phyloP scores from a whole-genome alignment of 2,888 invertebrate species.

The Carcina quercana region DNA sequence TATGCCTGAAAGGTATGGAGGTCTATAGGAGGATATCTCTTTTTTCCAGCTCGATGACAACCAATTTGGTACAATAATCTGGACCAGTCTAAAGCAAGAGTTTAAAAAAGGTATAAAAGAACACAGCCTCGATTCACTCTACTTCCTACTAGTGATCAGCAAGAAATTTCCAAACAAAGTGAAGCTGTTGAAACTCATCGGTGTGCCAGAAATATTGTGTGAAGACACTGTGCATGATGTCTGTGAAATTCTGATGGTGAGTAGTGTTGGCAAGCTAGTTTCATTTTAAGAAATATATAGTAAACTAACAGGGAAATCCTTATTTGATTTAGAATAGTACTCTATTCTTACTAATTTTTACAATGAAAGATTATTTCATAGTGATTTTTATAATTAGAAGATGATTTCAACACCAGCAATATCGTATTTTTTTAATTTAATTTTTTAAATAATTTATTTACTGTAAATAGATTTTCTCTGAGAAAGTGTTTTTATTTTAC shows the following conservation, averaged over 20 bases:
- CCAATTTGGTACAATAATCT: conserved; percentile 71
- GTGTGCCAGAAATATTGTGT: conserved; percentile 71
- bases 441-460: too few species aligned
- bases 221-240: conserved; percentile 72
- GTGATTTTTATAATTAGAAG: too few species aligned
- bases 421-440: conserved; percentile 4
- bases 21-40: too few species aligned
- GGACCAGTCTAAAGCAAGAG: conserved; percentile 76
- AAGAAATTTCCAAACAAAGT: conserved; percentile 63
- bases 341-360: neutral
- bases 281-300: too few species aligned
- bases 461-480: too few species aligned
- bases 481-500: too few species aligned
- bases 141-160: conserved; percentile 69
- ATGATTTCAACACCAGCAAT: too few species aligned
- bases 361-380: too few species aligned
- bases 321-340: too few species aligned
- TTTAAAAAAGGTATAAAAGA: conserved; percentile 77
- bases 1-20: too few species aligned
- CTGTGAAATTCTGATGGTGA: conserved; percentile 78
- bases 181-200: conserved; percentile 72
- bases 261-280: too few species aligned
- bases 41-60: conserved; percentile 64
- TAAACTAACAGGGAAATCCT: too few species aligned
- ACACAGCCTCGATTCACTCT: conserved; percentile 78